Evolutionary conservation across 2,113 vertebrate genomes (phyloP).

Genomic region (Lophius piscatorius): DNA sequence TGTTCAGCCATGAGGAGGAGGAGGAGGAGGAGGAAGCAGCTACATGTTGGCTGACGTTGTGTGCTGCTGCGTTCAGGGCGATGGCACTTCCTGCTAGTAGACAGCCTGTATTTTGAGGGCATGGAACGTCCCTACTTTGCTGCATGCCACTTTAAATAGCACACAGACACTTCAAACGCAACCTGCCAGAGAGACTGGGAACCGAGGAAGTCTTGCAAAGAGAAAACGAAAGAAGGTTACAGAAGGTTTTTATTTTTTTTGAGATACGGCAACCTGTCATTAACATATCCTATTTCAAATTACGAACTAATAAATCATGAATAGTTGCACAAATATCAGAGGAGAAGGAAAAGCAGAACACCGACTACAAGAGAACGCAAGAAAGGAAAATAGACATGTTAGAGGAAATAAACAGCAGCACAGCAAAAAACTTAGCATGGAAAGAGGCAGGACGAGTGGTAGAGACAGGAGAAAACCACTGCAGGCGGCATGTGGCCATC

Average conservation of each 20-base stretch:
- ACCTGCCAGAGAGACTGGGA: conserved; percentile 34
- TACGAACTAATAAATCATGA: conserved; percentile 20
- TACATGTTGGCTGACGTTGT: conserved; percentile 52
- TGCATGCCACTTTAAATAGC: conserved; percentile 74
- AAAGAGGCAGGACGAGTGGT: conserved; percentile 13
- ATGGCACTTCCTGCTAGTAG: conserved; percentile 77
- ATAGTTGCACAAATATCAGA: conserved; percentile 27
- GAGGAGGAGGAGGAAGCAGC: conserved; percentile 62
- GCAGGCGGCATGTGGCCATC: conserved; percentile 41
- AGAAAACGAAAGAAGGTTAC: background rate
- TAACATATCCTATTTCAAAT: no score
- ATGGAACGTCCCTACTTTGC: conserved; percentile 65
- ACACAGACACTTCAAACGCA: conserved; percentile 52
- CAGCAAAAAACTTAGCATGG: conserved; percentile 34
- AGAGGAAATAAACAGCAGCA: conserved; percentile 55
- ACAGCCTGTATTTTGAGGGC: conserved; percentile 67
- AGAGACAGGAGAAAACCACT: conserved; percentile 5
- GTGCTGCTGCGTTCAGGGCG: conserved; percentile 58
- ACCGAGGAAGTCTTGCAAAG: no score
- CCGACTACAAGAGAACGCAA: no score
- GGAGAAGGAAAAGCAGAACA: no score
- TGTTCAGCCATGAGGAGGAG: conserved; percentile 55
- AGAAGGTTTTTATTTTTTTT: no score
- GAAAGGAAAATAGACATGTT: no score
- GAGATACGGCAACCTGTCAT: no score